Base-by-base conservation (phyloP, 2,888 invertebrate genomes). In the Phlogophora meticulosa region DNA sequence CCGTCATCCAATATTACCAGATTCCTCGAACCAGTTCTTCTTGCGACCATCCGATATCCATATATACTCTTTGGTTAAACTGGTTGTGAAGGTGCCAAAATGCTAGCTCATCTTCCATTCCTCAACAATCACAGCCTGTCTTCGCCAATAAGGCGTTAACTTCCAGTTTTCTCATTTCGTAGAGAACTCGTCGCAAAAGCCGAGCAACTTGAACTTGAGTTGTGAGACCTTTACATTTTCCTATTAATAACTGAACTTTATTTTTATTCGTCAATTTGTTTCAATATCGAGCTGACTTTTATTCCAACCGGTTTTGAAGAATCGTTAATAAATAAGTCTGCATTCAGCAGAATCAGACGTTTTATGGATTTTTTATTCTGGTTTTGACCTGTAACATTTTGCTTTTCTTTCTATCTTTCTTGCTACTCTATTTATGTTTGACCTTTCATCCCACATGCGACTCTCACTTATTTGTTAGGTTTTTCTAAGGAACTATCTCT, bases 161-260 rank as follows among this genome's bases (percentile, higher is more conserved):
- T n/a, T 13, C n/a, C n/a, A n/a, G n/a, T n/a, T 34, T 24, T 24
- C 34, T 20, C 7, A 28, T 46, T 49, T 28, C 24, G 17, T 22
- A 46, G 17, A 24, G 24, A n/a, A 11, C 17, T 38, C 7, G 24
- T n/a, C 24, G 15, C 28, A 28, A 20, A 20, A 43, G 20, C 4
- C 38, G 15, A 42, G 11, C 17, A 34, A 67, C 28, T 22, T 68
- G 46, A 48, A 48, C 48, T 36, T 36, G 46, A 1, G 4, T 17
- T 24, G 13, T 5, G n/a, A 56, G 45, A 65, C 72, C 60, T 67
- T 71, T 36, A 36, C 17, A 13, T 11, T 10, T 40, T 22, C 13
- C 34, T 72, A 52, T 71, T 40, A 72, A 57, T 65, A 71, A 43
- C 40, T 11, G 15, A 43, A 51, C 38, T 61, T 70, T 51, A 52